Evolutionary conservation across 2,797 vertebrate genomes (phyloP).

Genomic region (Myiothlypis coronata): DNA sequence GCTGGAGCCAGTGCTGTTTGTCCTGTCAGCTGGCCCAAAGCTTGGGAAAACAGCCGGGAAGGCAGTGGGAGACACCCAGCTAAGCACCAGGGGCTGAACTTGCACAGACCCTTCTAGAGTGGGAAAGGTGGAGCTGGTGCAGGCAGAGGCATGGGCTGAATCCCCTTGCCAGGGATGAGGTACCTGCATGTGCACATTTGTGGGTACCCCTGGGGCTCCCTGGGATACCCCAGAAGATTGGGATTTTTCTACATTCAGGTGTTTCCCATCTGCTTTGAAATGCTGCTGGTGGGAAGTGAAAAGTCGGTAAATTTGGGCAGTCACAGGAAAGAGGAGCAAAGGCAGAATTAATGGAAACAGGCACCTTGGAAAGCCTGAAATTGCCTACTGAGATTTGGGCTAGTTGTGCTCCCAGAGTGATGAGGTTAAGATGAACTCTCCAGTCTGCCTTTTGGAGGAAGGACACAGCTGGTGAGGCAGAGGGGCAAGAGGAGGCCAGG

Average conservation of each 20-base stretch:
- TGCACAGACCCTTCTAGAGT: neutral
- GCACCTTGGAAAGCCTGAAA: neutral
- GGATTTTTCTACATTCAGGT: neutral
- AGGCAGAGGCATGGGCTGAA: neutral
- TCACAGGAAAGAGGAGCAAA: neutral
- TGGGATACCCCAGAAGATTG: neutral
- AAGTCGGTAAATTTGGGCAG: neutral
- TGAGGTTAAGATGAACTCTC: neutral
- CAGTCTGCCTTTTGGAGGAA: neutral
- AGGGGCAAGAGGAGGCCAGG: neutral
- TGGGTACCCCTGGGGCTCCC: neutral
- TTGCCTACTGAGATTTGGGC: neutral
- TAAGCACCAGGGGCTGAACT: neutral
- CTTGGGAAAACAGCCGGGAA: conserved; percentile 35
- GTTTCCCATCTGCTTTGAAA: neutral
- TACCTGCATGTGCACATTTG: neutral
- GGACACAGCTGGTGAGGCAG: neutral
- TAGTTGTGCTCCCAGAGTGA: neutral
- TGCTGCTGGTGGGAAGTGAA: neutral
- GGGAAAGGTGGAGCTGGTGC: neutral
- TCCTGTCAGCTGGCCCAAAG: neutral
- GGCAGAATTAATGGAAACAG: neutral
- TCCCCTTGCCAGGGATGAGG: neutral
- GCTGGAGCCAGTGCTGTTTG: conserved; percentile 24
- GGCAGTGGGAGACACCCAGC: neutral